phyloP scores from a whole-genome alignment of 2,113 vertebrate species.

The Myotis brandtii region DNA sequence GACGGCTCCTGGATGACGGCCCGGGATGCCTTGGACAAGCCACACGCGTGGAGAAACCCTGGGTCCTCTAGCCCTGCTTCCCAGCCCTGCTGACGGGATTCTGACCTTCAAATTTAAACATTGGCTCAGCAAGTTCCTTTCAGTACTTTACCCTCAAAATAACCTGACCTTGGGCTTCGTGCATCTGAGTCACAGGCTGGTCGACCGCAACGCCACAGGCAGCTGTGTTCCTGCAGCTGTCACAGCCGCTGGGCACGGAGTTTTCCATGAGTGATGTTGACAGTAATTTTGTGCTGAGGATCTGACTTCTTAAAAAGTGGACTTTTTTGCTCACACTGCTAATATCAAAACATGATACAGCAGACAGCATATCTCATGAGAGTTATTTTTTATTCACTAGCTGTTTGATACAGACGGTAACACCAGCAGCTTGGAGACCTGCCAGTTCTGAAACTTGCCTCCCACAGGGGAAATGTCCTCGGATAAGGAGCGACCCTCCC shows the following conservation, averaged over 20 bases:
- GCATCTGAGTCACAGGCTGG: background rate
- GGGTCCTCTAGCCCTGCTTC: background rate
- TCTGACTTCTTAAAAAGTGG: background rate
- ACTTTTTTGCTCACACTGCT: background rate
- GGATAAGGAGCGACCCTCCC: accelerated
- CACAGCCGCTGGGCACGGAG: background rate
- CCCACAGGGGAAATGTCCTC: accelerated
- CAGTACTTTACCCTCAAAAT: background rate
- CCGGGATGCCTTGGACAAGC: accelerated
- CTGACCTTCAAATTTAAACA: background rate
- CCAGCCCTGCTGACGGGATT: accelerated
- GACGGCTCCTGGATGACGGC: accelerated
- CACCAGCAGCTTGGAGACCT: accelerated
- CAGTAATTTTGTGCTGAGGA: background rate
- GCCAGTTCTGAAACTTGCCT: accelerated
- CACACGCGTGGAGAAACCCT: accelerated
- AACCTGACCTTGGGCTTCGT: background rate
- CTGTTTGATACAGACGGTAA: no score
- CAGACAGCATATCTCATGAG: no score
- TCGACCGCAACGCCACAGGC: accelerated
- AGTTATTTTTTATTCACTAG: background rate
- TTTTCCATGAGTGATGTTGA: background rate
- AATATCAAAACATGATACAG: background rate
- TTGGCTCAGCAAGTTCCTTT: background rate
- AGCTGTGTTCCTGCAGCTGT: accelerated